Evolutionary conservation across 2,888 invertebrate species (phyloP).

Genomic region (Anaspis maculata): DNA sequence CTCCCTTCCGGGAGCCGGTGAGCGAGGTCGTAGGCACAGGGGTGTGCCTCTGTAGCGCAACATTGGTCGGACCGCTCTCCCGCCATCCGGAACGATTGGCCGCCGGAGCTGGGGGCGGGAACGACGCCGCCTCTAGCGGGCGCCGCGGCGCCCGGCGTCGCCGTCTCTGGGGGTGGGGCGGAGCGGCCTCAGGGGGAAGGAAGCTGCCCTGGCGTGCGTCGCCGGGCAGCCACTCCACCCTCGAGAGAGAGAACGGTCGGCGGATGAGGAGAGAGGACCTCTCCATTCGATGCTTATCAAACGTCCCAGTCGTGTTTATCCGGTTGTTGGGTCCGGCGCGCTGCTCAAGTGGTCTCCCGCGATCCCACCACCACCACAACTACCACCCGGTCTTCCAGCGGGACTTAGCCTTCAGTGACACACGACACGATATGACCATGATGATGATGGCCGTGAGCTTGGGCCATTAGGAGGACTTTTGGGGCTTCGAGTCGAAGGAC

Average conservation of each 20-base stretch:
- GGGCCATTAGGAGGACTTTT: too few species aligned
- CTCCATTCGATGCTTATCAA: conserved; percentile 39
- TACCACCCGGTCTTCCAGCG: conserved; percentile 23
- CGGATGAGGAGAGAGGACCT: conserved; percentile 34
- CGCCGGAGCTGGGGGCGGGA: conserved; percentile 24
- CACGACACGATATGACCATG: too few species aligned
- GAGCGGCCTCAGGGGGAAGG: conserved; percentile 45
- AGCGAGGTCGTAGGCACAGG: conserved; percentile 26
- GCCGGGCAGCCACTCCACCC: conserved; percentile 31
- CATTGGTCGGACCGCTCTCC: conserved; percentile 25
- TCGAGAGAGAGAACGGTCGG: conserved; percentile 37
- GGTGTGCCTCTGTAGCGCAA: conserved; percentile 23
- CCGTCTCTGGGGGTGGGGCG: conserved; percentile 45
- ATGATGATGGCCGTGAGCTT: too few species aligned
- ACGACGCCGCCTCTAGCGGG: conserved; percentile 25
- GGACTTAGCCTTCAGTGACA: conserved; percentile 30
- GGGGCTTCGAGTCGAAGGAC: too few species aligned
- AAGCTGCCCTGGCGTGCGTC: conserved; percentile 17
- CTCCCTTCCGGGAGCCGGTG: conserved; percentile 20
- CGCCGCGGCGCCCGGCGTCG: conserved; percentile 38
- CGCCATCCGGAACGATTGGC: conserved; percentile 33
- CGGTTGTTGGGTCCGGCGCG: conserved; percentile 35
- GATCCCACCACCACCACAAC: too few species aligned
- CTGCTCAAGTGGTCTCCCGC: conserved; percentile 37
- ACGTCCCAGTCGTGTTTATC: conserved; percentile 41